phyloP scores from a whole-genome alignment of 1,140 invertebrate species.

The Sycobia sp. region DNA sequence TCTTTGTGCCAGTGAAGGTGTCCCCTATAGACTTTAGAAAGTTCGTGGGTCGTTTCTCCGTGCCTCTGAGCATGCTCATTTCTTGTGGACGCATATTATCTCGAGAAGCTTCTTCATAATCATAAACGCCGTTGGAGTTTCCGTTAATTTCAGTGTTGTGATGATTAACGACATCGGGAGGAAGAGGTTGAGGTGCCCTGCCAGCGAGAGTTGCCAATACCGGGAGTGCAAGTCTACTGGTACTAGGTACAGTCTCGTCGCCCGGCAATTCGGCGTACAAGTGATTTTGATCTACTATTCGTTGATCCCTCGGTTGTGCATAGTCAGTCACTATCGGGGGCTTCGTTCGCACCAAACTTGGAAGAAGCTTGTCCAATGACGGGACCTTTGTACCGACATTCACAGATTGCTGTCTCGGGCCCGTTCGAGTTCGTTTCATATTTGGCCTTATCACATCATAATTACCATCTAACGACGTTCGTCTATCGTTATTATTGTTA shows the following conservation, averaged over 20 bases:
- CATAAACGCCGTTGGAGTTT: conserved; percentile 6
- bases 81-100: conserved; percentile 15
- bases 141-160: conserved; percentile 39
- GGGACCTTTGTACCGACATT: conserved; percentile 68
- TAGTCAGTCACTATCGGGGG: conserved; percentile 62
- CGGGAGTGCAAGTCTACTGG: conserved; percentile 55
- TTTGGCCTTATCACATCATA: conserved; percentile 68
- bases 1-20: conserved; percentile 47
- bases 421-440: conserved; percentile 51
- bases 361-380: conserved; percentile 67
- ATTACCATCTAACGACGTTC: conserved; percentile 56
- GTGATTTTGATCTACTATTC: conserved; percentile 55
- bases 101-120: conserved; percentile 6
- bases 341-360: conserved; percentile 49
- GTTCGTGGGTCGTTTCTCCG: conserved; percentile 48
- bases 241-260: conserved; percentile 57
- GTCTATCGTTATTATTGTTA: conserved; percentile 66
- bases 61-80: conserved; percentile 12
- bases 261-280: conserved; percentile 63
- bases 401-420: conserved; percentile 58
- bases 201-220: conserved; percentile 47
- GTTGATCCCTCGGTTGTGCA: conserved; percentile 61
- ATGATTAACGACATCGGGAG: conserved; percentile 50
- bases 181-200: conserved; percentile 49
- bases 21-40: conserved; percentile 57